Evolutionary conservation across 2,888 invertebrate genomes (phyloP).

Genomic region (Eumerus sabulonum): DNA sequence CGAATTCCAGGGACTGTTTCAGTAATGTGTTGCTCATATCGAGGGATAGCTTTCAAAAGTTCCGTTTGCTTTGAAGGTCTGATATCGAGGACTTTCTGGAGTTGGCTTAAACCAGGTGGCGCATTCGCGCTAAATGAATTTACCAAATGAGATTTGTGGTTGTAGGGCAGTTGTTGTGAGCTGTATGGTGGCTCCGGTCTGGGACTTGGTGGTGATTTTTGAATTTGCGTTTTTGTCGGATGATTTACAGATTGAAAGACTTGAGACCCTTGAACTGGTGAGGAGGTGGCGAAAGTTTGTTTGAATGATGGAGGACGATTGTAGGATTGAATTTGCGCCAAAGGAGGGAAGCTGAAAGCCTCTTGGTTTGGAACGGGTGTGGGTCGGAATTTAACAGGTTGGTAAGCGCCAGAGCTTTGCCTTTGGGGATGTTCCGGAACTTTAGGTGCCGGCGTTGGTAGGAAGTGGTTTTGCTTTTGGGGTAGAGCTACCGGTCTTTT

Average conservation of each 20-base stretch:
- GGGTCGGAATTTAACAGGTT: conserved; percentile 77
- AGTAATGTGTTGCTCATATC: conserved; percentile 88
- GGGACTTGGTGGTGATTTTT: conserved; percentile 22
- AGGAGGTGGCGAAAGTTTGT: conserved; percentile 73
- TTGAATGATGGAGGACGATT: conserved; percentile 78
- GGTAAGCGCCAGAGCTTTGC: conserved; percentile 71
- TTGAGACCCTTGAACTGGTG: conserved; percentile 59
- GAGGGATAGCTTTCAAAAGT: conserved; percentile 87
- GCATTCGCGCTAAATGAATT: conserved; percentile 47
- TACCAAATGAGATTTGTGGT: conserved; percentile 60
- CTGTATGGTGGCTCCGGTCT: conserved; percentile 49
- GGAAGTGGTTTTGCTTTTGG: conserved; percentile 75
- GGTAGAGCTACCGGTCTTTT: conserved; percentile 72
- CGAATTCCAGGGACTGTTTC: conserved; percentile 76
- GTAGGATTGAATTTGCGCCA: conserved; percentile 76
- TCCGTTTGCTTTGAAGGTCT: conserved; percentile 83
- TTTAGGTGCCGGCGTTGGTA: conserved; percentile 74
- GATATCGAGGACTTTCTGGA: conserved; percentile 73
- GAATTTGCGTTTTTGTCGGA: conserved; percentile 69
- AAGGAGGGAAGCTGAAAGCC: conserved; percentile 73
- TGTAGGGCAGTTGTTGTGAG: conserved; percentile 26
- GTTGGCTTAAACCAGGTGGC: conserved; percentile 77
- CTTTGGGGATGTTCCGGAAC: conserved; percentile 70
- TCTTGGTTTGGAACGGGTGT: conserved; percentile 74
- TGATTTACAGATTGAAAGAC: conserved; percentile 69